phyloP scores from a whole-genome alignment of 1,140 invertebrate genomes.

The Ditylenchus dipsaci region DNA sequence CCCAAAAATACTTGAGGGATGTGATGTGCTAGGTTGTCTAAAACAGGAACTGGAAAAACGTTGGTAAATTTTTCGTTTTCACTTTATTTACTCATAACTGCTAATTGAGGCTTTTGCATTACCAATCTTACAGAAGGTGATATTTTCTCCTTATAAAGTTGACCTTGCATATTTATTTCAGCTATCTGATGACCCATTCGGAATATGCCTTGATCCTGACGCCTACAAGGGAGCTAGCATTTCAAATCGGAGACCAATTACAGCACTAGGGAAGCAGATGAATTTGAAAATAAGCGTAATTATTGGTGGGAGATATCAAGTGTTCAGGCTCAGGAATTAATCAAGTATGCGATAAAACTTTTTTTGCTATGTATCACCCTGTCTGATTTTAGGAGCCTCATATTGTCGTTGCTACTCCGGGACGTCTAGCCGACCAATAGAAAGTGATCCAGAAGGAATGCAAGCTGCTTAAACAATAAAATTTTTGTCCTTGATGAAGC shows the following conservation, averaged over 20 bases:
- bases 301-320: conserved; percentile 33
- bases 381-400: conserved; percentile 48
- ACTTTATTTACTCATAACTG: no score
- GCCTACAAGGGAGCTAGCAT: conserved; percentile 54
- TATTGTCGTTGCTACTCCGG: conserved; percentile 87
- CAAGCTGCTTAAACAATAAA: conserved; percentile 31
- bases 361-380: background rate
- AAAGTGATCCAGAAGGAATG: conserved; percentile 29
- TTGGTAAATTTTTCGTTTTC: no score
- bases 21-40: conserved; percentile 55
- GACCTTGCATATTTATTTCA: conserved; percentile 8
- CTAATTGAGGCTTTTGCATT: conserved; percentile 57
- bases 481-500: conserved; percentile 55
- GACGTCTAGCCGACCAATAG: conserved; percentile 68
- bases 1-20: conserved; percentile 46
- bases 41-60: conserved; percentile 57
- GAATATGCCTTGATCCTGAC: conserved; percentile 51
- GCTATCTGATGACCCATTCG: conserved; percentile 44
- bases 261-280: conserved; percentile 49
- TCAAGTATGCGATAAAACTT: conserved; percentile 13
- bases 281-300: conserved; percentile 35
- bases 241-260: conserved; percentile 58
- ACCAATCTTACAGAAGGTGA: conserved; percentile 53
- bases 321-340: conserved; percentile 30
- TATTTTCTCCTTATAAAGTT: background rate